These are phyloP conservation scores for Chaetophractus vellerosus DNA, from an alignment of 2,797 vertebrate species.

Conservation along the genomic window DNA sequence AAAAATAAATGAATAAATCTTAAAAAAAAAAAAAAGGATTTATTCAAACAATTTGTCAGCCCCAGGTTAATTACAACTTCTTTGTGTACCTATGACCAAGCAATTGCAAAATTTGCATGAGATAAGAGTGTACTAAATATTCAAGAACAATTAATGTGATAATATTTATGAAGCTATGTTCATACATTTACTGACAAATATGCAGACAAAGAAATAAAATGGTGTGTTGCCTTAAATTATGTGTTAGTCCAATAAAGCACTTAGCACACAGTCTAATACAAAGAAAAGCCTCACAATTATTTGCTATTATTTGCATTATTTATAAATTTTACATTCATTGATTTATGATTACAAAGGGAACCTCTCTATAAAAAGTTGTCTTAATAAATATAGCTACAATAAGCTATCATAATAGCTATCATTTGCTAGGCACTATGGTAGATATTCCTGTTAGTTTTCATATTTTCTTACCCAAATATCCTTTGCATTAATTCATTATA, in stretches of 20 bases:
- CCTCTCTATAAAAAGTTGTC: background rate
- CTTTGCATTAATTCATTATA: background rate
- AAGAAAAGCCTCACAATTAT: background rate
- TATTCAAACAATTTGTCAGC: background rate
- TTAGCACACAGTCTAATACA: background rate
- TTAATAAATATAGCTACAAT: background rate
- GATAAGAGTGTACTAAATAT: background rate
- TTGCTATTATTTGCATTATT: background rate
- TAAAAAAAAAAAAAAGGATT: no score
- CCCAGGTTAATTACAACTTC: background rate
- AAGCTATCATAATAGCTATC: background rate
- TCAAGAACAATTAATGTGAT: background rate
- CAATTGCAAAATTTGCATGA: background rate
- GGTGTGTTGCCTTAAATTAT: background rate
- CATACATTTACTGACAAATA: background rate
- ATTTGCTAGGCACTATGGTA: background rate
- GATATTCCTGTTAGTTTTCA: background rate
- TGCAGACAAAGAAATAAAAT: background rate
- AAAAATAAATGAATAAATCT: no score
- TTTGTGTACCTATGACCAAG: background rate
- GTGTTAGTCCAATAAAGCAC: no score
- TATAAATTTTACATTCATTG: background rate
- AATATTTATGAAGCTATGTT: background rate
- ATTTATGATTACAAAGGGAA: background rate
- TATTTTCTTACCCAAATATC: background rate